Base-by-base conservation (phyloP, 2,797 vertebrate genomes). In the Sebastes oblongus region DNA sequence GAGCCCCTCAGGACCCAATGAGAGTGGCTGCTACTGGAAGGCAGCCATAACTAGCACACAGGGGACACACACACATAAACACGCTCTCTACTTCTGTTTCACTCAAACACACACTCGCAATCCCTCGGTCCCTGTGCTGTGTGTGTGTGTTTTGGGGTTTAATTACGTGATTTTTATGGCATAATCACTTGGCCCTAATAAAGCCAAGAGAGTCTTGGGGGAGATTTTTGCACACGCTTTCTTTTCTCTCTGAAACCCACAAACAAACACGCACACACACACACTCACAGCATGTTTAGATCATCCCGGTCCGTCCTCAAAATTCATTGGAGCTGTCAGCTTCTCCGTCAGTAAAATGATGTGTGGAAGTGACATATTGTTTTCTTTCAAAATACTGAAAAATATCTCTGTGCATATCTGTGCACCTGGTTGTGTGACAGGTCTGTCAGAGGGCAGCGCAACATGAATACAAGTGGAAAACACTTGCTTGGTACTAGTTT, bases 141-240 rank as follows among this genome's bases (percentile, higher is more conserved):
- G 36, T 39, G 39, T 82, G 85, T 84, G 83, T 85, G 74, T 86
- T 78, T 80, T 86, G 59, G 76, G 75, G 52, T 88, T 78, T 89
- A 87, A 91, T 91, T 88, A 91, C 2, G 70, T 80, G 88, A 79
- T 80, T 90, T 91, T 88, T 86, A 82, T 77, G 74, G 82, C 72
- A 90, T 86, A 88, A 90, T 90, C 80, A 87, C 68, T 88, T 82
- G 82, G 86, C 72, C 70, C 55, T 83, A 84, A 90, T 87, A 83
- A 90, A 88, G 80, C 84, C 82, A 83, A 87, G 77, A 78, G 22
- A 65, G 54, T 78, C 89, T 72, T 61, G 5, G 20, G 81, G 80
- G 81, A 78, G 66, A 52, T 78, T 84, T 18, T 84, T 18, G 61
- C 30, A 70, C 32, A 67, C 22, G 9, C 52, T 10, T 56, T 6